Evolutionary conservation across 2,888 invertebrate genomes (phyloP).

Genomic region (Caenorhabditis becei): DNA sequence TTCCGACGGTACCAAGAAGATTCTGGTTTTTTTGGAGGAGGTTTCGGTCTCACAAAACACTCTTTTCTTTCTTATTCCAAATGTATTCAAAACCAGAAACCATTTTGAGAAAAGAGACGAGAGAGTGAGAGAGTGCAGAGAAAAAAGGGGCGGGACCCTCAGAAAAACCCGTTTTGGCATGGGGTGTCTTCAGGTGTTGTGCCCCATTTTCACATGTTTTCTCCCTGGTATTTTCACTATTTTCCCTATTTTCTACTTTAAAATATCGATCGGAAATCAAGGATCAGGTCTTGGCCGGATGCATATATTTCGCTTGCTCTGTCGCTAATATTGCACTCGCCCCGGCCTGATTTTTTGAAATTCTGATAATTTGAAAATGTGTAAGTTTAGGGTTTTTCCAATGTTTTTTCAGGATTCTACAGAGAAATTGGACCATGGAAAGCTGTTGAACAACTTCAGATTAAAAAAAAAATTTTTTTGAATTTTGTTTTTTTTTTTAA

Average conservation of each 20-base stretch:
- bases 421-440: too few relatives aligned
- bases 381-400: not conserved
- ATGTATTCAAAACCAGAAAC: constrained; percentile 47
- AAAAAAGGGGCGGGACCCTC: constrained; percentile 42
- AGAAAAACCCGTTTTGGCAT: constrained; percentile 49
- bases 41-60: constrained; percentile 6
- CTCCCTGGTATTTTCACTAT: not conserved
- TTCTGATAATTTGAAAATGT: constrained; percentile 8
- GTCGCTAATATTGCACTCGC: constrained; percentile 63
- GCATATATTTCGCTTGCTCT: constrained; percentile 37
- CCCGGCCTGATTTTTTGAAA: constrained; percentile 57
- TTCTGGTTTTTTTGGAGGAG: constrained; percentile 4
- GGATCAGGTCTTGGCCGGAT: constrained; percentile 51
- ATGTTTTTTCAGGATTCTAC: not conserved
- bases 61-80: constrained; percentile 23
- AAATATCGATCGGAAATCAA: not conserved
- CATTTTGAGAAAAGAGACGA: constrained; percentile 5
- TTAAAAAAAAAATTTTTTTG: too few relatives aligned
- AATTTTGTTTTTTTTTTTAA: too few relatives aligned
- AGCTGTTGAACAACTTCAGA: too few relatives aligned
- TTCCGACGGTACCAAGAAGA: not conserved
- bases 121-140: not conserved
- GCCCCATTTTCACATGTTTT: not conserved
- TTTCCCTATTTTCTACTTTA: constrained; percentile 7
- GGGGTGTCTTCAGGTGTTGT: not conserved